Evolutionary conservation across 2,797 vertebrate species (phyloP).

Genomic region (Malacoctenus gilli): DNA sequence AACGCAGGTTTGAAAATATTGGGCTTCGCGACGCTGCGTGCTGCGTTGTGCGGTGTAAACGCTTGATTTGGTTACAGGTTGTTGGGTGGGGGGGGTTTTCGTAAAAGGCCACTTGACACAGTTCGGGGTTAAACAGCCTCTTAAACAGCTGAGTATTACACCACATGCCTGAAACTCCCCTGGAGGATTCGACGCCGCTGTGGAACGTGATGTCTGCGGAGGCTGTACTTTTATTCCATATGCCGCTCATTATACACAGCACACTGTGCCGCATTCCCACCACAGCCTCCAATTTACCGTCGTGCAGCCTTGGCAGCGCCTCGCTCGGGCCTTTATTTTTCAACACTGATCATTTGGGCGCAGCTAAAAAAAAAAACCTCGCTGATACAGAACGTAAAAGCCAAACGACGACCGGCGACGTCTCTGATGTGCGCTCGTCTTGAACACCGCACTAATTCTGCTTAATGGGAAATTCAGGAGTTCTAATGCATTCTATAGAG

Average conservation of each 20-base stretch:
- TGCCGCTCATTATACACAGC: slow-evolving; percentile 55
- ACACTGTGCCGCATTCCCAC: slow-evolving; percentile 13
- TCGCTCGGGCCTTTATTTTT: too few relatives aligned
- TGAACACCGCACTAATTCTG: slow-evolving; percentile 25
- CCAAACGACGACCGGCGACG: not conserved
- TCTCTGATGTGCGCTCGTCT: slow-evolving; percentile 12
- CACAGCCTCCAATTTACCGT: too few relatives aligned
- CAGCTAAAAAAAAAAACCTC: slow-evolving; percentile 26
- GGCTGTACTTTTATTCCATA: slow-evolving; percentile 40
- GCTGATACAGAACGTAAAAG: slow-evolving; percentile 28
- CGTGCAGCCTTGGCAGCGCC: too few relatives aligned
- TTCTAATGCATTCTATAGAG: slow-evolving; percentile 11
- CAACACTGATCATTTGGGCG: slow-evolving; percentile 32
- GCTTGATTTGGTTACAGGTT: slow-evolving; percentile 39
- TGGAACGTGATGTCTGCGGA: slow-evolving; percentile 59
- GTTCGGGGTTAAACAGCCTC: slow-evolving; percentile 77
- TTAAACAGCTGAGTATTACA: slow-evolving; percentile 67
- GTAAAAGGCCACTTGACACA: slow-evolving; percentile 61
- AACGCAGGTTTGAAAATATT: too few relatives aligned
- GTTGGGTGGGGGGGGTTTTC: too few relatives aligned
- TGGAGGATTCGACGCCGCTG: slow-evolving; percentile 43
- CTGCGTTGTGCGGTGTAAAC: slow-evolving; percentile 3
- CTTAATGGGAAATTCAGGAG: slow-evolving; percentile 31
- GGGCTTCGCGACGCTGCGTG: too few relatives aligned
- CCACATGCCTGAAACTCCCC: slow-evolving; percentile 53